Conservation (phyloP, 2,113 vertebrate genomes). For the Ptychochromis oligacanthus region DNA sequence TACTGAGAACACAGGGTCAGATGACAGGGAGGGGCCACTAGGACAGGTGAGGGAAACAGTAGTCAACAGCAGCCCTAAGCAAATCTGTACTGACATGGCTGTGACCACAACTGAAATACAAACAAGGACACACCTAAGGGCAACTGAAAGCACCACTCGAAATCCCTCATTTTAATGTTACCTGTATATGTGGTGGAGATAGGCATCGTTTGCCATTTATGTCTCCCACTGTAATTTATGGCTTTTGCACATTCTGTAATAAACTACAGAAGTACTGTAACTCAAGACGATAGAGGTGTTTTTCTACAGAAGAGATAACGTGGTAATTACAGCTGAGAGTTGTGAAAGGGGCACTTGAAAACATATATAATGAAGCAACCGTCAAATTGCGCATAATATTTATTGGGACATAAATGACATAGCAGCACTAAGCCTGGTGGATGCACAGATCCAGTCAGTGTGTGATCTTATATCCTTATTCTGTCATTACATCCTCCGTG, state of each 20-base stretch:
- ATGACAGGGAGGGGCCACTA: slow-evolving; percentile 38
- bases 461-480: slow-evolving; percentile 12
- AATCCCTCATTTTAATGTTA: not conserved
- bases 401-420: not conserved
- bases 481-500: not conserved
- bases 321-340: not conserved
- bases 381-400: not conserved
- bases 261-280: not conserved
- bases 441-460: not conserved
- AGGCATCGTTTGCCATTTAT: slow-evolving; percentile 31
- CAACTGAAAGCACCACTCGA: not conserved
- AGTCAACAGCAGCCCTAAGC: slow-evolving; percentile 42
- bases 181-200: not conserved
- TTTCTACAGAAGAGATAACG: not conserved
- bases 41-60: slow-evolving; percentile 52
- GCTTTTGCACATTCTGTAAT: not conserved
- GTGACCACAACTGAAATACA: slow-evolving; percentile 55
- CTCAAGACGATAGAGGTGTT: not conserved
- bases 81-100: slow-evolving; percentile 30
- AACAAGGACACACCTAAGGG: slow-evolving; percentile 61
- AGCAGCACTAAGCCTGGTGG: slow-evolving; percentile 1
- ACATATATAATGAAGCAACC: not conserved
- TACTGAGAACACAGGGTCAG: not conserved
- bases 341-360: slow-evolving; percentile 25
- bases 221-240: slow-evolving; percentile 21